A percentile compares a stretch with the other conserved stretches of the same genome.
These are phyloP conservation scores for Scyliorhinus canicula DNA, from an alignment of 2,797 vertebrate species.

Conservation along the genomic window DNA sequence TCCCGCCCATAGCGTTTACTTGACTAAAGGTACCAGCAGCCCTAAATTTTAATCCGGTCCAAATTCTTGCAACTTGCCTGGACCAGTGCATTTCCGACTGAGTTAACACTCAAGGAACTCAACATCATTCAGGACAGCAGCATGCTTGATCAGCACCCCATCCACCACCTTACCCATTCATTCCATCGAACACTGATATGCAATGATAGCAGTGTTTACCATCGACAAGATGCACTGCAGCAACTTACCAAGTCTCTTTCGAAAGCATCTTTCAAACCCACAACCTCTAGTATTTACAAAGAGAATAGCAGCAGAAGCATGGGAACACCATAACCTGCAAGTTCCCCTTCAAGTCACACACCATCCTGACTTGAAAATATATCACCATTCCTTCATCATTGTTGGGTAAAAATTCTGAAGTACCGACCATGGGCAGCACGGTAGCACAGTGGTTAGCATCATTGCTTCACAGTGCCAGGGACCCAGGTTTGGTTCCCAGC, in stretches of 20 bases:
- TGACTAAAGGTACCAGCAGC: too few species aligned
- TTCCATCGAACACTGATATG: neutral
- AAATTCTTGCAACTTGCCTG: neutral
- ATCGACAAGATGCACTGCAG: neutral
- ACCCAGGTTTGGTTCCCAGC: too few species aligned
- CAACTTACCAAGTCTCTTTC: neutral
- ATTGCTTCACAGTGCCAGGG: too few species aligned
- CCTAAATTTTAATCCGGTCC: too few species aligned
- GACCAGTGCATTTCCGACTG: neutral
- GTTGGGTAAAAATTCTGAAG: neutral
- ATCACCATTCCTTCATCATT: neutral
- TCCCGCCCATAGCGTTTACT: too few species aligned
- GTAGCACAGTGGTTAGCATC: too few species aligned
- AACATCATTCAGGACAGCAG: neutral
- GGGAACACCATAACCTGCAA: too few species aligned
- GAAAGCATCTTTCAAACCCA: neutral
- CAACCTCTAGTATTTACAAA: neutral
- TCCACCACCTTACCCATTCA: neutral
- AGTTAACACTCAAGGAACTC: too few species aligned
- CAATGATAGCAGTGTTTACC: too few species aligned
- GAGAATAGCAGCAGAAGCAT: too few species aligned
- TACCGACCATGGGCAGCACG: too few species aligned
- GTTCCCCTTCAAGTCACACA: neutral
- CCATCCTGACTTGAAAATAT: neutral
- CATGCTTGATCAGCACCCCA: neutral